Conservation (phyloP, 2,113 vertebrate species). For the Onychostruthus taczanowskii region DNA sequence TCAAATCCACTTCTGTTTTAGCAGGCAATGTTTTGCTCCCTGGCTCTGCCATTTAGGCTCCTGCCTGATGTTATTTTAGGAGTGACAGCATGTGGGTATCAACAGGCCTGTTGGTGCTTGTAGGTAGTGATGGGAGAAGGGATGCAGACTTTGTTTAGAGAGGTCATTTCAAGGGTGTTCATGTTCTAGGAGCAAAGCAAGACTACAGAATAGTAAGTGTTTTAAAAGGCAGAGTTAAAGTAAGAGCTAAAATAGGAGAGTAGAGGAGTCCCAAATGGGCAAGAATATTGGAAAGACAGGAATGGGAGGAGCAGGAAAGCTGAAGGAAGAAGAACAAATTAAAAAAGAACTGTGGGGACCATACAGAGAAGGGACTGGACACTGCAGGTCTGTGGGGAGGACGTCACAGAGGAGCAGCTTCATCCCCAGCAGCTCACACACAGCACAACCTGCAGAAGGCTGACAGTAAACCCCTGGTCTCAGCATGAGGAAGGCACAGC, state of each 20-base stretch:
- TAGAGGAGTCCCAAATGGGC: neutral
- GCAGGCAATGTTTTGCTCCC: neutral
- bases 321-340: neutral
- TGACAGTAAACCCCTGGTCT: neutral
- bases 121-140: neutral
- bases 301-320: constrained; percentile 20
- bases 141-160: neutral
- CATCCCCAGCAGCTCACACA: neutral
- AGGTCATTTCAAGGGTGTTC: neutral
- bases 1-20: neutral
- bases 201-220: neutral
- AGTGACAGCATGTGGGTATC: neutral
- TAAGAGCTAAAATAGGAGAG: neutral
- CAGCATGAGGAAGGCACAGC: neutral
- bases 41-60: neutral
- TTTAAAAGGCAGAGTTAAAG: neutral
- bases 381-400: neutral
- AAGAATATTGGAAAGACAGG: neutral
- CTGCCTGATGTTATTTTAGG: neutral
- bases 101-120: neutral
- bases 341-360: neutral
- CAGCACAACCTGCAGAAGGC: neutral
- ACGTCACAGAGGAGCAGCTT: neutral
- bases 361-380: neutral
- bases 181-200: neutral